These are phyloP conservation scores for Procavia capensis DNA, from an alignment of 2,113 vertebrate species.

Conservation along the genomic window DNA sequence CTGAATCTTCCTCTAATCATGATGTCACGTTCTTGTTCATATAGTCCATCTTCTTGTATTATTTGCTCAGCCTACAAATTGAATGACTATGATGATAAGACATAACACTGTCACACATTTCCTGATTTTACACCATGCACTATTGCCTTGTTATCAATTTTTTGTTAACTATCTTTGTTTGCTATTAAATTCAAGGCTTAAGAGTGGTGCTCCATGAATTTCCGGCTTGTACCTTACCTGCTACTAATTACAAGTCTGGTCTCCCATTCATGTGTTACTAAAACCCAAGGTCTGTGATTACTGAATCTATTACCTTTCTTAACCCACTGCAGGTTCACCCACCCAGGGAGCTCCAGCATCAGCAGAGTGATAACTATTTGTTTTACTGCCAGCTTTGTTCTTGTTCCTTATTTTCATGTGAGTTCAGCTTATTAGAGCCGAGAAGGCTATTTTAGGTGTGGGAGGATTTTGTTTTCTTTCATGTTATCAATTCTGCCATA, in stretches of 20 bases:
- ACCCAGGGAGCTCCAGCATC: fast-evolving
- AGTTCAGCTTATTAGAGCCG: not conserved
- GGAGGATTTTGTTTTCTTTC: not conserved
- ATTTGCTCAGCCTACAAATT: no score
- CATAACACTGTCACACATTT: no score
- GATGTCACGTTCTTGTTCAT: no score
- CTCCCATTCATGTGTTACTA: not conserved
- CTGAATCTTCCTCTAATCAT: no score
- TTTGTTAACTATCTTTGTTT: not conserved
- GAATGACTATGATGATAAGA: no score
- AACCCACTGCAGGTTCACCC: fast-evolving
- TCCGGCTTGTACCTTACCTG: not conserved
- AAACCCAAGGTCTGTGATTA: not conserved
- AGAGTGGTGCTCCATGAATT: not conserved
- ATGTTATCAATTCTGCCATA: not conserved
- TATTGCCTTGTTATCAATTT: not conserved
- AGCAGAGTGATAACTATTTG: fast-evolving
- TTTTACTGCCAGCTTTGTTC: not conserved
- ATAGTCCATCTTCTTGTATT: no score
- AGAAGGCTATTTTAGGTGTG: not conserved
- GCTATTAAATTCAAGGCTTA: not conserved
- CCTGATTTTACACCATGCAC: no score
- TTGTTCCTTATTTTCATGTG: not conserved
- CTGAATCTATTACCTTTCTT: fast-evolving
- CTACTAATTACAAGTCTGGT: not conserved